Conservation (phyloP, 2,888 invertebrate species). For the Pyrgus malvae region DNA sequence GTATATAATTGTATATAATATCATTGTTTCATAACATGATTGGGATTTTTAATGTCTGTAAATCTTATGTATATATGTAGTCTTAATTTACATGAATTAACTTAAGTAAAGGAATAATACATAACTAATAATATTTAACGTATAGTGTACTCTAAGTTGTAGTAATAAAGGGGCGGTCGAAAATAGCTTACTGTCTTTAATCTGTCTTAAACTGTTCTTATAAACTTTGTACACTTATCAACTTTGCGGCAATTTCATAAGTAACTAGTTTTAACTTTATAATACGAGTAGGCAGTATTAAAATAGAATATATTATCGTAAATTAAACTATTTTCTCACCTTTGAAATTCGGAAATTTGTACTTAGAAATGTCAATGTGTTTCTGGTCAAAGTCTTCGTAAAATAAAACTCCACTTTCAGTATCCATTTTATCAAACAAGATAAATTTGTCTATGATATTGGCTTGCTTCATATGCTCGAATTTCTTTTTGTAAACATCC, state of each 20-base stretch:
- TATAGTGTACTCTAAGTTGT: no score
- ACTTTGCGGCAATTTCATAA: no score
- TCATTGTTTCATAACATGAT: no score
- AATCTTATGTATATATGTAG: no score
- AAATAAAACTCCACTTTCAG: slow-evolving; percentile 34
- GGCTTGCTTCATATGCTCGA: slow-evolving; percentile 40
- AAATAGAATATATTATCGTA: no score
- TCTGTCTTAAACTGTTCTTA: not conserved
- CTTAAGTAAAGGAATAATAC: no score
- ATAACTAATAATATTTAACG: no score
- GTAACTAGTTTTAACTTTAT: slow-evolving; percentile 3
- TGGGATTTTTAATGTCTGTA: no score
- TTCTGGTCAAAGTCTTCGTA: slow-evolving; percentile 43
- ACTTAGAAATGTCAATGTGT: slow-evolving; percentile 40
- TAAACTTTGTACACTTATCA: slow-evolving; percentile 1
- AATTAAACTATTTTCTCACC: slow-evolving; percentile 42
- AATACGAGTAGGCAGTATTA: not conserved
- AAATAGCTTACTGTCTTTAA: no score
- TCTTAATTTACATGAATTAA: no score
- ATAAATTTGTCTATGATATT: slow-evolving; percentile 43
- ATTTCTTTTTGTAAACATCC: slow-evolving; percentile 44
- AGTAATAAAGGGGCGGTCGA: no score
- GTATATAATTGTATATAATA: no score
- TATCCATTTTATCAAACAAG: slow-evolving; percentile 42
- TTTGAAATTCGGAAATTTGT: slow-evolving; percentile 41